Percentiles rank a stretch among this genome's conserved stretches.
These are phyloP conservation scores for Gastrophryne carolinensis DNA, from an alignment of 2,797 vertebrate species.

Conservation along the genomic window DNA sequence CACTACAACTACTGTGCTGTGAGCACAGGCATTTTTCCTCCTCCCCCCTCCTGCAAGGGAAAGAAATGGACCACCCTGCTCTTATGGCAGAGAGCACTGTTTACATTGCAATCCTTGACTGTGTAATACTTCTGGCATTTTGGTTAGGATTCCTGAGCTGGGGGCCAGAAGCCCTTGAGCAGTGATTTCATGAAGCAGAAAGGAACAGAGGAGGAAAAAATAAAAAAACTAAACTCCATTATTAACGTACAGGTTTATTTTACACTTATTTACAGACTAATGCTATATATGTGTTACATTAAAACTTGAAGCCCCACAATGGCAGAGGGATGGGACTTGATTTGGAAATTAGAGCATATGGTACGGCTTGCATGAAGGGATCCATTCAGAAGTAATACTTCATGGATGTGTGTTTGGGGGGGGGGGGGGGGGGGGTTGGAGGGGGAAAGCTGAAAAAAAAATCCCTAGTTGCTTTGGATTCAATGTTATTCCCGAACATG, in stretches of 20 bases:
- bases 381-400: constrained; percentile 6
- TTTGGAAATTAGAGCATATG: neutral
- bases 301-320: constrained; percentile 51
- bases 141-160: constrained; percentile 87
- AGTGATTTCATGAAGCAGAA: constrained; percentile 64
- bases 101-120: constrained; percentile 98
- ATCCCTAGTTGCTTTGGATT: constrained; percentile 11
- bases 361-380: constrained; percentile 3
- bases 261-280: constrained; percentile 62
- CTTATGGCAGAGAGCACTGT: constrained; percentile 91
- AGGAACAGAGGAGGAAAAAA: neutral
- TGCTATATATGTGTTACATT: constrained; percentile 49
- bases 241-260: constrained; percentile 56
- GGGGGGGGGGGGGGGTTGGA: neutral
- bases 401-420: constrained; percentile 8
- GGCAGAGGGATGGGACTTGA: neutral
- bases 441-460: neutral
- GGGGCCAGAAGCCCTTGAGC: constrained; percentile 78
- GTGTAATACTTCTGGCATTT: constrained; percentile 99
- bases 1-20: constrained; percentile 78
- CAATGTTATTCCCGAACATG: too few relatives aligned
- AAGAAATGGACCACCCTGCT: constrained; percentile 90
- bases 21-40: constrained; percentile 50
- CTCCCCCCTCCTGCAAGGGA: constrained; percentile 53
- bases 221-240: neutral